phyloP scores from a whole-genome alignment of 1,140 invertebrate genomes.

The Adoxophyes honmai region DNA sequence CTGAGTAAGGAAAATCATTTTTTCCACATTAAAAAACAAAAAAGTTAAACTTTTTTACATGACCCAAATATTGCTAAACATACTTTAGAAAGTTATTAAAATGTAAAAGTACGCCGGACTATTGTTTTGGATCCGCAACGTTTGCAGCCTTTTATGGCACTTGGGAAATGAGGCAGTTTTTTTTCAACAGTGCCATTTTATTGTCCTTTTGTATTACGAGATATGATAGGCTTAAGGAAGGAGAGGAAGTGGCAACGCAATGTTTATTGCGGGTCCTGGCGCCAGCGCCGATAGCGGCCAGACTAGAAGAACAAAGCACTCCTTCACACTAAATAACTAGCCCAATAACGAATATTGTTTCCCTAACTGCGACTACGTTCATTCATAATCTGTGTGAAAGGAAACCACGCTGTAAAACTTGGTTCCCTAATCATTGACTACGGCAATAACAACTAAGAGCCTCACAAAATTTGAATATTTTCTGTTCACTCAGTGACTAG shows the following conservation, averaged over 20 bases:
- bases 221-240: conserved; percentile 14
- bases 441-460: neutral
- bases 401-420: neutral
- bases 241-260: conserved; percentile 23
- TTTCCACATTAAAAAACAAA: too few relatives aligned
- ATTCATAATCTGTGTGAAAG: conserved; percentile 32
- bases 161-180: too few relatives aligned
- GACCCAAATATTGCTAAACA: too few relatives aligned
- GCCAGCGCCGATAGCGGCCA: conserved; percentile 25
- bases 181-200: neutral
- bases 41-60: too few relatives aligned
- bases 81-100: too few relatives aligned
- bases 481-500: conserved; percentile 10
- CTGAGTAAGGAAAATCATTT: too few relatives aligned
- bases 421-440: neutral
- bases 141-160: too few relatives aligned
- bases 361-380: conserved; percentile 19
- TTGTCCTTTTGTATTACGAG: neutral
- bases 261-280: conserved; percentile 22
- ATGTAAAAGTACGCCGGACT: too few relatives aligned
- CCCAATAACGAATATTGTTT: conserved; percentile 35
- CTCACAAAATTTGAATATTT: conserved; percentile 4
- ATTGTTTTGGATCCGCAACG: too few relatives aligned
- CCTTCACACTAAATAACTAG: conserved; percentile 31
- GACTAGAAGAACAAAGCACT: conserved; percentile 17